Percentiles rank a stretch among this genome's conserved stretches.
phyloP scores from a whole-genome alignment of 2,113 vertebrate genomes.

The Silurus meridionalis region DNA sequence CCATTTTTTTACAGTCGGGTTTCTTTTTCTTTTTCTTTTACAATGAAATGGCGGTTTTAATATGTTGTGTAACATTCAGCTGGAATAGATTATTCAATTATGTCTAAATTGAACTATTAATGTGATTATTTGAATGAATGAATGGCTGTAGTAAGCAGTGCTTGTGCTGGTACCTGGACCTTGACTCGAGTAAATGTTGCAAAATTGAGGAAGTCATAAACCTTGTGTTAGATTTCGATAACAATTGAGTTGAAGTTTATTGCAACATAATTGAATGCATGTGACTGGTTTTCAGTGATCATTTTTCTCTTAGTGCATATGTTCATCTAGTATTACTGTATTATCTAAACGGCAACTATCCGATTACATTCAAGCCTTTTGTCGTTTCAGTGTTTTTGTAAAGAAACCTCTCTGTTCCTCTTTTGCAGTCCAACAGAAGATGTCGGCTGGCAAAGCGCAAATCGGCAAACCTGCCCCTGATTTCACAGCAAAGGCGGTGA shows the following conservation, averaged over 20 bases:
- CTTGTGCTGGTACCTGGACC: neutral
- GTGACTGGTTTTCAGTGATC: neutral
- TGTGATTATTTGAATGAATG: neutral
- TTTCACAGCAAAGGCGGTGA: slow-evolving; percentile 91
- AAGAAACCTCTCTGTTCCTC: slow-evolving; percentile 1
- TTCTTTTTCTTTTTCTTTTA: neutral
- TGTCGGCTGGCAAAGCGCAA: slow-evolving; percentile 91
- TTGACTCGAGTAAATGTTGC: slow-evolving; percentile 10
- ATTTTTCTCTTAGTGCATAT: neutral
- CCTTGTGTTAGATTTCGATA: neutral
- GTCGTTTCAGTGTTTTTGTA: neutral
- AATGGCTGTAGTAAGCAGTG: neutral
- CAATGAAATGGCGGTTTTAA: neutral
- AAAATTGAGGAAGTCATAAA: slow-evolving; percentile 30
- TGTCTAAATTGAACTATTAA: neutral
- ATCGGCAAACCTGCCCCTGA: slow-evolving; percentile 92
- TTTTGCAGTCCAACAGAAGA: slow-evolving; percentile 68
- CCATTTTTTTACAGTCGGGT: neutral
- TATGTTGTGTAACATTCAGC: neutral
- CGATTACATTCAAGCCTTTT: neutral
- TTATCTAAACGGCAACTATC: neutral
- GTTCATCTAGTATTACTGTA: neutral
- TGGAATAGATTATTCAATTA: too few species aligned
- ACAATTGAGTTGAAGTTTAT: neutral
- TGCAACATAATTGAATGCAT: neutral